phyloP scores from a whole-genome alignment of 1,140 invertebrate genomes.

The Eumaeus atala region DNA sequence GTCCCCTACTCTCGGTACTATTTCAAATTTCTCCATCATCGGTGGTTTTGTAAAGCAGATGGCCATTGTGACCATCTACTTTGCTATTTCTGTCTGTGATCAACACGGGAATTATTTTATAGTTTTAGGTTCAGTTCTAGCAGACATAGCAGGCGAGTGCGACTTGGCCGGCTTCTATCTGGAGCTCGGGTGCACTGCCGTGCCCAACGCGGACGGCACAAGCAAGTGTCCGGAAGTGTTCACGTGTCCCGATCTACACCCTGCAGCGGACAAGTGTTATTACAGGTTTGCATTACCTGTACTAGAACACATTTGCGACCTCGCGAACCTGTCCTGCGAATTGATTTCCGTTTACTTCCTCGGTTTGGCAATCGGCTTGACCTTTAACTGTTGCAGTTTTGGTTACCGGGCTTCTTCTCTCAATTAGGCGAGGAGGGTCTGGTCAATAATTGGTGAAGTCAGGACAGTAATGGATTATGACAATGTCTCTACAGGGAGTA shows the following conservation, averaged over 20 bases:
- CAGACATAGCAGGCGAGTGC: constrained; percentile 49
- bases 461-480: too few relatives aligned
- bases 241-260: constrained; percentile 52
- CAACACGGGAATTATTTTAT: not conserved
- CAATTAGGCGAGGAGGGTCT: too few relatives aligned
- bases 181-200: constrained; percentile 50
- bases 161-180: constrained; percentile 51
- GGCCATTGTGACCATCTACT: too few relatives aligned
- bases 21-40: too few relatives aligned
- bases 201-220: constrained; percentile 28
- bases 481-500: too few relatives aligned
- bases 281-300: not conserved
- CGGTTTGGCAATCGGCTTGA: too few relatives aligned
- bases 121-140: not conserved
- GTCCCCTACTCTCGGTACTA: too few relatives aligned
- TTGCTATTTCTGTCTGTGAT: not conserved
- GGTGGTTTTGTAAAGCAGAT: too few relatives aligned
- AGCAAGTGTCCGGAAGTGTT: constrained; percentile 46
- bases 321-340: constrained; percentile 37
- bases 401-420: too few relatives aligned
- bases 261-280: constrained; percentile 23
- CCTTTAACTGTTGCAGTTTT: too few relatives aligned
- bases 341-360: constrained; percentile 32
- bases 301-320: too few relatives aligned
- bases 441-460: too few relatives aligned